Conservation (phyloP, 2,888 invertebrate genomes). For the Latheticus oryzae region DNA sequence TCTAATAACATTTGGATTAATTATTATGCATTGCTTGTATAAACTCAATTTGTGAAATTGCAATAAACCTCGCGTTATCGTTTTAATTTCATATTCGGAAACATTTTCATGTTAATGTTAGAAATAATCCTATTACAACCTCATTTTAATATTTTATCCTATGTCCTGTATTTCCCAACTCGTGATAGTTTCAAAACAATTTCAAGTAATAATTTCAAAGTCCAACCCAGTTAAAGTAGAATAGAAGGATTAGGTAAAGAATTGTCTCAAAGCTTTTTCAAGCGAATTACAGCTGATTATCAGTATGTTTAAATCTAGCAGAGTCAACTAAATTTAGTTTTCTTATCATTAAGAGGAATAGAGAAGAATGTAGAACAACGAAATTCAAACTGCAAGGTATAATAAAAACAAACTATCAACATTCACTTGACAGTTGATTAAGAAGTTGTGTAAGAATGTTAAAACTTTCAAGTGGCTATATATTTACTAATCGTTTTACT, state of each 20-base stretch:
- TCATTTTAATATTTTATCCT: constrained; percentile 12
- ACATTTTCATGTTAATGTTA: constrained; percentile 1
- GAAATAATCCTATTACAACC: constrained; percentile 4
- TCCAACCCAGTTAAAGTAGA: constrained; percentile 6
- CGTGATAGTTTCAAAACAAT: constrained; percentile 9
- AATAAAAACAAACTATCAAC: background rate
- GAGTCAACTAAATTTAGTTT: constrained; percentile 18
- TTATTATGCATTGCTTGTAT: constrained; percentile 9
- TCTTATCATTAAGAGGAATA: constrained; percentile 3
- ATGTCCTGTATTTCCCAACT: constrained; percentile 3
- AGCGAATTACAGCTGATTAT: constrained; percentile 24
- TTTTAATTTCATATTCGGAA: constrained; percentile 14
- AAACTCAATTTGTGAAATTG: constrained; percentile 7
- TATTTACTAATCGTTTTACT: constrained; percentile 30
- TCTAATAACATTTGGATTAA: constrained; percentile 2
- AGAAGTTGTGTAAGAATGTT: constrained; percentile 5
- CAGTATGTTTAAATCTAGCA: constrained; percentile 16
- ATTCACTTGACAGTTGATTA: constrained; percentile 6
- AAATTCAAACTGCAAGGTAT: too few relatives aligned
- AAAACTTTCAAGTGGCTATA: constrained; percentile 28
- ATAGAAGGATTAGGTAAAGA: constrained; percentile 21
- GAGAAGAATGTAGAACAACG: constrained; percentile 17
- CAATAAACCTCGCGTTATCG: constrained; percentile 5
- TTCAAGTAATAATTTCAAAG: constrained; percentile 9
- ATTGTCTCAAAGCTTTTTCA: constrained; percentile 16